phyloP scores from a whole-genome alignment of 1,140 invertebrate species.

The Drosophila miranda region DNA sequence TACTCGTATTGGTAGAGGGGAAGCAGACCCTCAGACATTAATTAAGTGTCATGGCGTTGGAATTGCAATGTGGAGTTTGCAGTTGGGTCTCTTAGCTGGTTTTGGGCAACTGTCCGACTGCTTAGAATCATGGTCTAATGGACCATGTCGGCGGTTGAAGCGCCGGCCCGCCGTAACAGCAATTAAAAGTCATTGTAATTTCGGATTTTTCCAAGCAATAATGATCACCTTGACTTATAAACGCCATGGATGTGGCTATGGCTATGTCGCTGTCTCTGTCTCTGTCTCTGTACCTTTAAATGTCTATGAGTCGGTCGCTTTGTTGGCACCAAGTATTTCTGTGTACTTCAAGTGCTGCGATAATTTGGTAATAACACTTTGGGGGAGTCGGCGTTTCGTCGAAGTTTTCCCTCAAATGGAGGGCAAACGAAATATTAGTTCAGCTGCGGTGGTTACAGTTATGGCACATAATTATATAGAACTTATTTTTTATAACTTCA shows the following conservation, averaged over 20 bases:
- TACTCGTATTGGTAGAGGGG: too few relatives aligned
- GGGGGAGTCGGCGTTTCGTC: constrained; percentile 7
- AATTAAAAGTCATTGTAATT: constrained; percentile 74
- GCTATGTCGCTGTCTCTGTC: neutral
- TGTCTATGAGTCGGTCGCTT: constrained; percentile 30
- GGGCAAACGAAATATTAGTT: constrained; percentile 35
- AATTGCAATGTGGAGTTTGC: constrained; percentile 18
- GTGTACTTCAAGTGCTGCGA: constrained; percentile 12
- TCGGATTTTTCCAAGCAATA: constrained; percentile 58
- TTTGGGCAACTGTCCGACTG: constrained; percentile 5
- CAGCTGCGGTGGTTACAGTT: constrained; percentile 9
- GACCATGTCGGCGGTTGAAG: constrained; percentile 38
- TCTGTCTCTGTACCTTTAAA: neutral
- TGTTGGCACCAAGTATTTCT: constrained; percentile 8
- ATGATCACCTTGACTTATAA: constrained; percentile 78
- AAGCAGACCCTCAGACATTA: constrained; percentile 41
- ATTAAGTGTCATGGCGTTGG: constrained; percentile 51
- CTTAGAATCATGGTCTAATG: constrained; percentile 57
- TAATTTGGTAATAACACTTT: constrained; percentile 44
- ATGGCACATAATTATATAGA: constrained; percentile 39
- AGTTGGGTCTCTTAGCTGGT: constrained; percentile 12
- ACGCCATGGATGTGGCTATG: constrained; percentile 38
- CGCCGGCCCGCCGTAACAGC: constrained; percentile 39
- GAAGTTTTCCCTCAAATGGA: constrained; percentile 11
- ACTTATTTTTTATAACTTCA: constrained; percentile 7